A percentile compares a stretch with the other conserved stretches of the same genome.
Evolutionary conservation across 1,140 invertebrate species (phyloP).

Genomic region (Drosophila chauvacae): DNA sequence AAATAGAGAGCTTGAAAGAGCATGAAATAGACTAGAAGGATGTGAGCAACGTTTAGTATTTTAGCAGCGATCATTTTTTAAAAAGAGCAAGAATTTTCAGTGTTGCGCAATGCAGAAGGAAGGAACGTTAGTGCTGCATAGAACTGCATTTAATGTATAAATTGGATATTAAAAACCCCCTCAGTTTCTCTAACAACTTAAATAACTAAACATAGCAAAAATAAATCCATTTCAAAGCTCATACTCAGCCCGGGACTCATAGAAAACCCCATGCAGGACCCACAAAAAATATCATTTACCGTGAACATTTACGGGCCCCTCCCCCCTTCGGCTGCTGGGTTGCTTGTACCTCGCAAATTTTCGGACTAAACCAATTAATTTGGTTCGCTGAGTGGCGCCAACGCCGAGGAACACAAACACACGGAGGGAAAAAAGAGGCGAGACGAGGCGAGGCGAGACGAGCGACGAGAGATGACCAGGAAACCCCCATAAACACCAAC

Average conservation of each 20-base stretch:
- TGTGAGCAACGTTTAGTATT: background rate
- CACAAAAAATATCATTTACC: conserved; percentile 2
- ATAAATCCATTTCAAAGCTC: conserved; percentile 1
- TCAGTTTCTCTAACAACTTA: background rate
- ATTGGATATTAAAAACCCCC: background rate
- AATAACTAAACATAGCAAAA: background rate
- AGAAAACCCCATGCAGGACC: background rate
- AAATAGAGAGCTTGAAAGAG: background rate
- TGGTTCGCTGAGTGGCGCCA: conserved; percentile 17
- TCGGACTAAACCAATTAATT: conserved; percentile 54
- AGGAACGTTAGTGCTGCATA: too few relatives aligned
- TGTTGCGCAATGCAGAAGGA: background rate
- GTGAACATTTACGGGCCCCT: background rate
- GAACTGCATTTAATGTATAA: background rate
- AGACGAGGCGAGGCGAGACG: too few relatives aligned
- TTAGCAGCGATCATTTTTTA: background rate
- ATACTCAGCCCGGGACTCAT: background rate
- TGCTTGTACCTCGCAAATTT: conserved; percentile 25
- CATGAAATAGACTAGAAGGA: background rate
- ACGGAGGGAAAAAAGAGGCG: background rate
- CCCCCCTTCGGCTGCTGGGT: background rate
- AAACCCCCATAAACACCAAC: background rate
- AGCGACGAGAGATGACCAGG: background rate
- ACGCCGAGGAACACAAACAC: background rate
- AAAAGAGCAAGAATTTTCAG: background rate